phyloP scores from a whole-genome alignment of 1,140 invertebrate genomes.

The Archivesica marissinica region DNA sequence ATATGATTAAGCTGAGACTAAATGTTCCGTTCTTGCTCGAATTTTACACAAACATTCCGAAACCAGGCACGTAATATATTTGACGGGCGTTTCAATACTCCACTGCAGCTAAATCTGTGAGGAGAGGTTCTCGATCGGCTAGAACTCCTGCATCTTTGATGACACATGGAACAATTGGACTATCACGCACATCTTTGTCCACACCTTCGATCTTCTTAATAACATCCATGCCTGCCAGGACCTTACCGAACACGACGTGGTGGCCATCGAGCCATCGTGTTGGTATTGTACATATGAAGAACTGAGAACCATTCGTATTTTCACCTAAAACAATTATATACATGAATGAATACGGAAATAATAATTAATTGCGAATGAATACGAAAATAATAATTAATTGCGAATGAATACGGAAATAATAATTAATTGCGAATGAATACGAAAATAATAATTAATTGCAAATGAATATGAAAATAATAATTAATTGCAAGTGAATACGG shows the following conservation, averaged over 20 bases:
- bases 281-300: slow-evolving; percentile 84
- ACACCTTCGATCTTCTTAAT: slow-evolving; percentile 76
- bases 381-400: too few relatives aligned
- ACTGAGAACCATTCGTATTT: slow-evolving; percentile 83
- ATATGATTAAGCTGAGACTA: too few relatives aligned
- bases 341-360: background rate
- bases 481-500: background rate
- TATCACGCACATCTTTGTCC: slow-evolving; percentile 90
- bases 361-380: background rate
- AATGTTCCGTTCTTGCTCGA: too few relatives aligned
- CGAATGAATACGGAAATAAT: too few relatives aligned
- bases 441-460: background rate
- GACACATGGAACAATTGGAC: slow-evolving; percentile 88
- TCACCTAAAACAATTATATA: slow-evolving; percentile 61
- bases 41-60: too few relatives aligned
- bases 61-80: too few relatives aligned
- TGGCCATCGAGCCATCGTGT: slow-evolving; percentile 98
- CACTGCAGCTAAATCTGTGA: background rate
- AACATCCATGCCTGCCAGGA: slow-evolving; percentile 91
- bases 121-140: background rate
- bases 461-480: background rate
- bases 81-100: too few relatives aligned
- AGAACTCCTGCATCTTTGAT: slow-evolving; percentile 89
- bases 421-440: too few relatives aligned
- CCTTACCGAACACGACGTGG: slow-evolving; percentile 98